Percentiles rank a stretch among this genome's conserved stretches.
phyloP scores from a whole-genome alignment of 2,113 vertebrate genomes.

The Athene cunicularia region DNA sequence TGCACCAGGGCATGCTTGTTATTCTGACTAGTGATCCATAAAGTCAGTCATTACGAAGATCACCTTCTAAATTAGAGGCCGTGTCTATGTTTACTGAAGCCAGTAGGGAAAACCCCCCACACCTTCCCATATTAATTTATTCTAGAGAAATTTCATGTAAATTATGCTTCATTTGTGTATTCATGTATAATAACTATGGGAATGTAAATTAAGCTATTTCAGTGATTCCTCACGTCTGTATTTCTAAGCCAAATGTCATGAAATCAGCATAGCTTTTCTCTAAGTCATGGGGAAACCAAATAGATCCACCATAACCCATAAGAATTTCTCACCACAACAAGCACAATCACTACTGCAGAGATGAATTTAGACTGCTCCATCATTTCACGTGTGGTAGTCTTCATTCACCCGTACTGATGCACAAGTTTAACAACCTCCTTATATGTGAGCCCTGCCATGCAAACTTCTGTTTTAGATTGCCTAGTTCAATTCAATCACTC shows the following conservation, averaged over 20 bases:
- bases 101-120: background rate
- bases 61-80: background rate
- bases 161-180: background rate
- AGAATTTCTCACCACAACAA: background rate
- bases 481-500: background rate
- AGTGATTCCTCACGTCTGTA: background rate
- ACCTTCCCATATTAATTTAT: background rate
- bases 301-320: background rate
- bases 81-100: background rate
- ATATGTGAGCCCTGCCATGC: background rate
- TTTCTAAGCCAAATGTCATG: background rate
- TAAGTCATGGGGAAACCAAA: background rate
- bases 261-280: background rate
- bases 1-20: fast-evolving
- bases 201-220: background rate
- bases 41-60: background rate
- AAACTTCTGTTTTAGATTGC: background rate
- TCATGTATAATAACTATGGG: background rate
- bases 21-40: background rate
- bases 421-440: background rate
- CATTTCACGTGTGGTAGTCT: background rate
- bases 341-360: background rate
- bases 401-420: background rate
- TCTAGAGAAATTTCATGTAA: background rate
- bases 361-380: background rate